Evolutionary conservation across 2,797 vertebrate genomes (phyloP), one percentile per base, ranked within the genome.

Genomic region (Benthosema pterotum): DNA sequence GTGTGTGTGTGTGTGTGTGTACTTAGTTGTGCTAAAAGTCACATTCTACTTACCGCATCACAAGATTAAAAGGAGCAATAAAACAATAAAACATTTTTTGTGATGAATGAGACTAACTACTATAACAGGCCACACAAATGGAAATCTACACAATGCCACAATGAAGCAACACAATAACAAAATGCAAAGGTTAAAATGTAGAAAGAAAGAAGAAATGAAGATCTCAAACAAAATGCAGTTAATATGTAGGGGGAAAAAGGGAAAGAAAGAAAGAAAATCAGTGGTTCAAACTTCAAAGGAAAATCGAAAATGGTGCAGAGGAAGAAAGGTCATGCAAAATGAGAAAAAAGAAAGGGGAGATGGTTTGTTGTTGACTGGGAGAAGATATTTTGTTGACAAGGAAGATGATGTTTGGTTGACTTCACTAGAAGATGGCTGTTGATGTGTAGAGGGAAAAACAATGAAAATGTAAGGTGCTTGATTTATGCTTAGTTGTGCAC

Each of bases 221-320:
- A 52, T 78, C 63, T 54, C 46, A 61, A 32, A 50, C 46, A 6
- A 63, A 62, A 67, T 7, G 6, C 38, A 71, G 19, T 48, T 13
- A 25, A 42, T n/a, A n/a, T n/a, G n/a, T n/a, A n/a, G n/a, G n/a
- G n/a, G n/a, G n/a, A n/a, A n/a, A n/a, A n/a, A n/a, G n/a, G n/a
- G n/a, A n/a, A n/a, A n/a, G n/a, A n/a, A n/a, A n/a, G n/a, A 52
- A 4, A 76, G 74, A 64, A 70, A 78, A 84, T 83, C 84, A 75
- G 64, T 51, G n/a, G 71, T 83, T 80, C 67, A 71, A 38, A 60
- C 2, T 45, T 43, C 45, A 77, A 78, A 78, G 48, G 58, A 70
- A 75, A 70, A 47, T 64, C 25, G 70, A 65, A 67, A 46, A 54
- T 0, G 3, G 83, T 75, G 77, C 71, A 72, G 59, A 57, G 65